phyloP scores from a whole-genome alignment of 1,140 invertebrate genomes.

The Rhagoletis pomonella region DNA sequence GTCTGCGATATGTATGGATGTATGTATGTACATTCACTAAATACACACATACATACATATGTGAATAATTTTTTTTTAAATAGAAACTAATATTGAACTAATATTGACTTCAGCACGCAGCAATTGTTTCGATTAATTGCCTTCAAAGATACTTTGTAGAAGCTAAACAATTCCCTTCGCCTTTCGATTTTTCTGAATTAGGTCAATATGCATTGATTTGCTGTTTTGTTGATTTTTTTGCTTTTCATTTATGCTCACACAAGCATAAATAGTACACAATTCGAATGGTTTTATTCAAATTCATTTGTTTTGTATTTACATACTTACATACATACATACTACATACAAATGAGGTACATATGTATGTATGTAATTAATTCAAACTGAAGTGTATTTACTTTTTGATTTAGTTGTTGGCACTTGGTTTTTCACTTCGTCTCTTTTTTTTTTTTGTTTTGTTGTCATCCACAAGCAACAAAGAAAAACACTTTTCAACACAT shows the following conservation, averaged over 20 bases:
- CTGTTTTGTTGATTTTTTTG: conserved; percentile 18
- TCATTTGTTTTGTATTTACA: neutral
- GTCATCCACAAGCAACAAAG: conserved; percentile 21
- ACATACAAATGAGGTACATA: no score
- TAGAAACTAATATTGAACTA: neutral
- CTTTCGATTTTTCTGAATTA: conserved; percentile 20
- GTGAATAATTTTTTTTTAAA: neutral
- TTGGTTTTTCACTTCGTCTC: neutral
- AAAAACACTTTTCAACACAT: neutral
- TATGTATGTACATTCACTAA: no score
- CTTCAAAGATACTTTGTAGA: neutral
- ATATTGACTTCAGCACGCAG: neutral
- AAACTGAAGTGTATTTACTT: neutral
- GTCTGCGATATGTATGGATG: no score
- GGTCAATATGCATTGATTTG: conserved; percentile 3
- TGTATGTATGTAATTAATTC: neutral
- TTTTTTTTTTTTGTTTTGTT: neutral
- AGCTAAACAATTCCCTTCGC: neutral
- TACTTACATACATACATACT: neutral
- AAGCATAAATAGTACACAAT: neutral
- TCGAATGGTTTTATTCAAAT: neutral
- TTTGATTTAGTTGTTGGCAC: conserved; percentile 8
- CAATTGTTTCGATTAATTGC: neutral
- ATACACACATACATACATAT: neutral
- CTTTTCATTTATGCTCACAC: neutral